These are phyloP conservation scores for Martes martes DNA, from an alignment of 2,113 vertebrate species.

Conservation along the genomic window DNA sequence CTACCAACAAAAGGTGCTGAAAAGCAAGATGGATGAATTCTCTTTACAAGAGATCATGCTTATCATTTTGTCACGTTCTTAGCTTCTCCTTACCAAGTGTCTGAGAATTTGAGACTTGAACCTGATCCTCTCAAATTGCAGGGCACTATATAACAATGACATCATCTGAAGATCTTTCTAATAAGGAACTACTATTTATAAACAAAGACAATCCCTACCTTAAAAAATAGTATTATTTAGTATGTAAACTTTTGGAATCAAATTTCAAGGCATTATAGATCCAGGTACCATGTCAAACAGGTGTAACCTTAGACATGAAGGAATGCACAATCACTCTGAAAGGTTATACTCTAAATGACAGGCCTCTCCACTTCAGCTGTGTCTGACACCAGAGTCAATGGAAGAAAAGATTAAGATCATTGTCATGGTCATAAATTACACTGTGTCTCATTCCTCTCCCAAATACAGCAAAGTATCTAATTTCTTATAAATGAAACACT, in stretches of 20 bases:
- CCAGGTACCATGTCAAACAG: constrained; percentile 54
- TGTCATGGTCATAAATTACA: neutral
- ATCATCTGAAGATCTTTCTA: constrained; percentile 69
- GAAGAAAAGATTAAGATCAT: neutral
- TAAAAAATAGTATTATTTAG: constrained; percentile 58
- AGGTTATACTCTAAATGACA: constrained; percentile 4
- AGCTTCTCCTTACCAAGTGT: constrained; percentile 77
- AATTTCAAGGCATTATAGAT: constrained; percentile 55
- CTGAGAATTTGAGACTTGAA: constrained; percentile 82
- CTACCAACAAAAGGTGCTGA: constrained; percentile 69
- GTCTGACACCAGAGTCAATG: neutral
- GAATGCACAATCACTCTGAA: constrained; percentile 62
- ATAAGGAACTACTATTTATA: constrained; percentile 75
- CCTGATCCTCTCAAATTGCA: constrained; percentile 74
- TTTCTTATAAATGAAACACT: constrained; percentile 7
- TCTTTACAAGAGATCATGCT: constrained; percentile 57
- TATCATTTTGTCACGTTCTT: constrained; percentile 74
- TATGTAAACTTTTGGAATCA: constrained; percentile 68
- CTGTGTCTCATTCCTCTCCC: neutral
- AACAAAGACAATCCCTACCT: constrained; percentile 65
- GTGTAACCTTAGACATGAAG: constrained; percentile 71
- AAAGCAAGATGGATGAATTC: constrained; percentile 69
- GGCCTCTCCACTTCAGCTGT: neutral
- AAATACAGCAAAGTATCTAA: neutral
- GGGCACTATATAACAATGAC: constrained; percentile 76